Conservation (phyloP, 1,140 invertebrate species). For the Eurosta solidaginis region DNA sequence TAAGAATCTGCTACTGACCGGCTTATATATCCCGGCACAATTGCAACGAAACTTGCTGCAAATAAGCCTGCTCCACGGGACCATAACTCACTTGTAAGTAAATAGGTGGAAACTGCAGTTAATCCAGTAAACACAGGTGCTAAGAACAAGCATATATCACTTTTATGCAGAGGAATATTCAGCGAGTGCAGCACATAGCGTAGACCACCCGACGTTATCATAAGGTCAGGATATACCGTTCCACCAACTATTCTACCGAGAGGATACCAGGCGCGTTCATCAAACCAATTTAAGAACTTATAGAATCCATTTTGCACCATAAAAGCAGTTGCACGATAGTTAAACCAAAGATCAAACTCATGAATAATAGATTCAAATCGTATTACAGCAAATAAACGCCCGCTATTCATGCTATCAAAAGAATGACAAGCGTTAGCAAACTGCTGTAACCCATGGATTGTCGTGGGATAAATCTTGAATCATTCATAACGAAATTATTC, state of each 20-base stretch:
- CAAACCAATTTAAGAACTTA: conserved; percentile 99
- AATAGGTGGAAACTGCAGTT: conserved; percentile 95
- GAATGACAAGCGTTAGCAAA: conserved; percentile 87
- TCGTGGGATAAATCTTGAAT: conserved; percentile 49
- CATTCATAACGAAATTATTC: too few species aligned
- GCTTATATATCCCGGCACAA: conserved; percentile 98
- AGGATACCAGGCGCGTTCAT: conserved; percentile 99
- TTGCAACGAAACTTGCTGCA: conserved; percentile 98
- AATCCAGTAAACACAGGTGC: conserved; percentile 98
- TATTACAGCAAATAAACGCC: conserved; percentile 98
- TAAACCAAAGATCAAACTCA: conserved; percentile 99
- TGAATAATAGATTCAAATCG: conserved; percentile 99
- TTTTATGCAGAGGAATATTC: conserved; percentile 97
- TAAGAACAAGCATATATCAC: conserved; percentile 99
- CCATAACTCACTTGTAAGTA: conserved; percentile 98
- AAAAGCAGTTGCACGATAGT: conserved; percentile 97
- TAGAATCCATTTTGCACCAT: conserved; percentile 99
- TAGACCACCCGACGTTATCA: conserved; percentile 98
- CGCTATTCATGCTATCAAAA: conserved; percentile 93
- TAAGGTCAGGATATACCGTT: conserved; percentile 97
- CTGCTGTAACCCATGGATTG: conserved; percentile 63
- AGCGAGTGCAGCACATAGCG: conserved; percentile 90
- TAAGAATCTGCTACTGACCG: conserved; percentile 99
- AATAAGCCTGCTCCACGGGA: conserved; percentile 94
- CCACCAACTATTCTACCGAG: conserved; percentile 95